Evolutionary conservation across 2,113 vertebrate genomes (phyloP), one percentile per base, ranked within the genome.

Genomic region (Eulacestoma nigropectus): DNA sequence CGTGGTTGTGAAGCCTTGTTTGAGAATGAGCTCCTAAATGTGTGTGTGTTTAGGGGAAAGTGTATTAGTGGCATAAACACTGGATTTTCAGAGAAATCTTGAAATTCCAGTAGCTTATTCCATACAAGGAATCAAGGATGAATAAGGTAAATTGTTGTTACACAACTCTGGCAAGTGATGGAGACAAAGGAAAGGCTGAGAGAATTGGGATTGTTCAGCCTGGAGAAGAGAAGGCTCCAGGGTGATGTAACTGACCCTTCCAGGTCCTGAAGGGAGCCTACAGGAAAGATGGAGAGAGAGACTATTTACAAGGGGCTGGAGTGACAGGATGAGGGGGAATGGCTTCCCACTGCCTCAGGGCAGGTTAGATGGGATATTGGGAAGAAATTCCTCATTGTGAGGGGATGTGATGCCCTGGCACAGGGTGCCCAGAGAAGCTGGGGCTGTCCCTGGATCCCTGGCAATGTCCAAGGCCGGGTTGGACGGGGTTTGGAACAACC

Each of bases 391-490:
- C 4, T 57, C 27, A 4, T 37, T 73, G 44, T 0, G 10, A 50
- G 27, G 7, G 53, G 30, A 33, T 21, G 32, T 33, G 0, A 44
- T 8, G 11, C 8, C 20, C 41, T 87, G 49, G n/a, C 41, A 63
- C 65, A 87, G 64, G 73, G 1, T 46, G 29, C 47, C 55, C 64
- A 87, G 55, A 70, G 55, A 0, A 70, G 65, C 56, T 46, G 84
- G 6, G 64, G 39, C 39, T 87, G n/a, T 23, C 26, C 30, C 57
- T 85, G 60, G 30, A 33, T 49, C 50, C 67, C 67, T 73, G 50
- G 10, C 0, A 65, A 7, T 52, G 27, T 1, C 27, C 68, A 2
- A 37, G 27, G 26, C 21, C 42, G 65, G 37, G 42, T 0, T 62
- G 84, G 52, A 17, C 1, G 3, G 25, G 25, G 44, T 5, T 41